Percentiles rank a stretch among this genome's conserved stretches.
Conservation (phyloP, 2,113 vertebrate genomes). For the Amblyopsis rosae region DNA sequence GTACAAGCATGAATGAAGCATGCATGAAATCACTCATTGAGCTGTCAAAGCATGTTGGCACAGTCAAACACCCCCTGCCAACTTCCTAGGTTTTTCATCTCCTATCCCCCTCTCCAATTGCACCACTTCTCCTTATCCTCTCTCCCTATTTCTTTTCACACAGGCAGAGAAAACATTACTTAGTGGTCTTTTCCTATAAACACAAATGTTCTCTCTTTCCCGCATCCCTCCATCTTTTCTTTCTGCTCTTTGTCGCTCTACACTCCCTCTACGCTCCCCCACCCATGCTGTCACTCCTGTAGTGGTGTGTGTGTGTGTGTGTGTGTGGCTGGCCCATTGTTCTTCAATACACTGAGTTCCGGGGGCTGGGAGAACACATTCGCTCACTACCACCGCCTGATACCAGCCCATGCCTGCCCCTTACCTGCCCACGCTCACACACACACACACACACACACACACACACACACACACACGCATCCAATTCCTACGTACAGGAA, state of each 20-base stretch:
- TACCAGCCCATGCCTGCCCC: too few species aligned
- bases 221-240: slow-evolving; percentile 1
- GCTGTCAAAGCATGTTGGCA: too few species aligned
- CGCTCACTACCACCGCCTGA: not conserved
- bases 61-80: not conserved
- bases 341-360: not conserved
- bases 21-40: too few species aligned
- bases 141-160: slow-evolving; percentile 47
- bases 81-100: slow-evolving; percentile 13
- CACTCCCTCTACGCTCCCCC: too few species aligned
- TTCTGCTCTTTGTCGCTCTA: slow-evolving; percentile 24
- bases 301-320: not conserved
- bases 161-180: slow-evolving; percentile 50
- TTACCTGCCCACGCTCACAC: not conserved
- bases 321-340: not conserved
- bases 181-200: slow-evolving; percentile 55
- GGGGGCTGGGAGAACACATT: not conserved
- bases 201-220: slow-evolving; percentile 50
- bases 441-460: not conserved
- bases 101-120: slow-evolving; percentile 7
- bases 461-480: slow-evolving; percentile 3
- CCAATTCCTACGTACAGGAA: not conserved
- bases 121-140: slow-evolving; percentile 30
- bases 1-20: too few species aligned
- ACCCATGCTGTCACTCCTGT: not conserved